These are phyloP conservation scores for Euphonia xanthogaster DNA, from an alignment of 2,797 vertebrate genomes.

Conservation along the genomic window DNA sequence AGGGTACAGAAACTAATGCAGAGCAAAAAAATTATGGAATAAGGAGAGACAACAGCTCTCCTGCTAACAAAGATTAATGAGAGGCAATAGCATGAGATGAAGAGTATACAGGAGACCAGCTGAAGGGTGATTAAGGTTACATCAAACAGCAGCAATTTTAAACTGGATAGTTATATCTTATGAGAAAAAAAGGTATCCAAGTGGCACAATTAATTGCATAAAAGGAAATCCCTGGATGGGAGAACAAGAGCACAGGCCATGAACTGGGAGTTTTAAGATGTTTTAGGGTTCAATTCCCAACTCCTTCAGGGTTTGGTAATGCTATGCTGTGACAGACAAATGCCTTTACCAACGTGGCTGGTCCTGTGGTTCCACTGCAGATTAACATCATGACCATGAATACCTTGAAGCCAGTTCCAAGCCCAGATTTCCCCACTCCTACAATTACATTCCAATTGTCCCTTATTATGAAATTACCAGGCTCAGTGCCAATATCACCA, in stretches of 20 bases:
- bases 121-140: not conserved
- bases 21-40: not conserved
- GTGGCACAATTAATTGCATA: not conserved
- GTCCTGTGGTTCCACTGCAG: not conserved
- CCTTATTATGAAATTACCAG: not conserved
- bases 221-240: not conserved
- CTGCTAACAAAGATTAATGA: not conserved
- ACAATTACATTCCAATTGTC: no score
- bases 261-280: not conserved
- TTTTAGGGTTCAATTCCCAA: not conserved
- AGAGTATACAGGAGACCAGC: not conserved
- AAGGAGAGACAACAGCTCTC: not conserved
- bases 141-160: not conserved
- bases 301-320: not conserved
- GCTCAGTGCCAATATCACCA: not conserved
- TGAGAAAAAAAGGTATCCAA: not conserved
- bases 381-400: not conserved
- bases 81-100: not conserved
- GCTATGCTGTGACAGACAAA: not conserved
- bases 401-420: not conserved
- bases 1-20: not conserved
- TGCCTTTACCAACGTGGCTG: fast-evolving
- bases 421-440: not conserved
- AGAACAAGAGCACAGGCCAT: not conserved
- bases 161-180: not conserved